A percentile compares a stretch with the other conserved stretches of the same genome.
phyloP scores from a whole-genome alignment of 2,888 invertebrate species.

The Euzophera pinguis region DNA sequence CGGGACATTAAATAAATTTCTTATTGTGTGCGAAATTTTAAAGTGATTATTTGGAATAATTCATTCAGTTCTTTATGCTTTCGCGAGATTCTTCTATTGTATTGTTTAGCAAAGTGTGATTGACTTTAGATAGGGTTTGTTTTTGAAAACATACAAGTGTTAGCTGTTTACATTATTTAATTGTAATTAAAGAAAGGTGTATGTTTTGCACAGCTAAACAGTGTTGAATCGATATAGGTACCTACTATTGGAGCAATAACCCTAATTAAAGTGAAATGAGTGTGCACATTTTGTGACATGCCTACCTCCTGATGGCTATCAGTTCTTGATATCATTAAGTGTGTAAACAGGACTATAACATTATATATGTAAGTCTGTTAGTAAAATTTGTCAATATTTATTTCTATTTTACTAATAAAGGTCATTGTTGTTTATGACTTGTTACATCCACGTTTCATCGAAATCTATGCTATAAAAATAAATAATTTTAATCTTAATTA shows the following conservation, averaged over 20 bases:
- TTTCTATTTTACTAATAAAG: no score
- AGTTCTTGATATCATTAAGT: conserved; percentile 26
- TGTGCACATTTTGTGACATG: conserved; percentile 56
- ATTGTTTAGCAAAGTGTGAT: conserved; percentile 29
- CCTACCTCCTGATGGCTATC: conserved; percentile 45
- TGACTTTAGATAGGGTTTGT: conserved; percentile 35
- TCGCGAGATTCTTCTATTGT: conserved; percentile 31
- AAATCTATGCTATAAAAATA: no score
- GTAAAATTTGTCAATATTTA: no score
- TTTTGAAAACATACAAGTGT: conserved; percentile 36
- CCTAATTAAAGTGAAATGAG: conserved; percentile 61
- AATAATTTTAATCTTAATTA: no score
- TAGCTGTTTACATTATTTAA: conserved; percentile 43
- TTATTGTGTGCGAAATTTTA: background rate
- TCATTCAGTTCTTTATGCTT: conserved; percentile 6
- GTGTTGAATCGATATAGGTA: conserved; percentile 52
- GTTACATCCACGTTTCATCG: no score
- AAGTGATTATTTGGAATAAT: conserved; percentile 14
- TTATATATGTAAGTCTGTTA: conserved; percentile 28
- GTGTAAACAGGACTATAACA: conserved; percentile 17
- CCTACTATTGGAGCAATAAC: conserved; percentile 36
- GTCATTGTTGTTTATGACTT: no score
- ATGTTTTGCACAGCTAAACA: conserved; percentile 38
- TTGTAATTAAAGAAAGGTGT: conserved; percentile 31
- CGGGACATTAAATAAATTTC: background rate